Percentiles rank a stretch among this genome's conserved stretches.
These are phyloP conservation scores for human DNA, from an alignment of 2,113 vertebrate species.

Conservation along the genomic window DNA sequence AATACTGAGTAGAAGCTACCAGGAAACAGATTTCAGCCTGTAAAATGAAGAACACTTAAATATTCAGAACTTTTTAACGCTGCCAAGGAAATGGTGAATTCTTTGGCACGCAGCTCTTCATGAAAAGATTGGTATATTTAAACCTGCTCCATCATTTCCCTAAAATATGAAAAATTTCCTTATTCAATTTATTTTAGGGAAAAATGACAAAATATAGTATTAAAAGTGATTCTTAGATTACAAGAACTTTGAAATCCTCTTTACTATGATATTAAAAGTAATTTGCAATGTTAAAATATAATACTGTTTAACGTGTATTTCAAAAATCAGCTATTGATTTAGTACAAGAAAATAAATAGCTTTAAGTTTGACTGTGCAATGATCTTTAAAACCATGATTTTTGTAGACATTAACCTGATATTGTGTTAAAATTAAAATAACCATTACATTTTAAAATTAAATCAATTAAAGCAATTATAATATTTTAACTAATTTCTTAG, in stretches of 20 bases:
- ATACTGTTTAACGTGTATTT: not conserved
- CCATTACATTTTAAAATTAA: not conserved
- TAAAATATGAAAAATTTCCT: not conserved
- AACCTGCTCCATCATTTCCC: not conserved
- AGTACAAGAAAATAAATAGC: not conserved
- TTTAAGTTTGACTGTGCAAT: conserved; percentile 10
- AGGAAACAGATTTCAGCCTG: not conserved
- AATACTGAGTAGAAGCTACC: not conserved
- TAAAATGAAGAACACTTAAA: not conserved
- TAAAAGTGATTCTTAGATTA: conserved; percentile 5
- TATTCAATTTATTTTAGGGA: not conserved
- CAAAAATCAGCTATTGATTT: conserved; percentile 6
- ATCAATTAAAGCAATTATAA: not conserved
- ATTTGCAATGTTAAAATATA: not conserved
- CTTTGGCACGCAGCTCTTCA: not conserved
- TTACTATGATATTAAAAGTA: not conserved
- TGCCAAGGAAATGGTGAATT: not conserved
- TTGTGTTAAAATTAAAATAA: conserved; percentile 25
- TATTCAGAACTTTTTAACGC: not conserved
- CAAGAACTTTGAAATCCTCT: not conserved
- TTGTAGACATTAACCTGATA: not conserved
- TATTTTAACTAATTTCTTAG: not conserved
- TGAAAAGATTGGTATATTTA: not conserved
- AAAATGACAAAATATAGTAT: not conserved
- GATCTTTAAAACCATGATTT: conserved; percentile 1